These are phyloP conservation scores for Saccostrea echinata DNA, from an alignment of 1,140 invertebrate genomes.

Conservation along the genomic window DNA sequence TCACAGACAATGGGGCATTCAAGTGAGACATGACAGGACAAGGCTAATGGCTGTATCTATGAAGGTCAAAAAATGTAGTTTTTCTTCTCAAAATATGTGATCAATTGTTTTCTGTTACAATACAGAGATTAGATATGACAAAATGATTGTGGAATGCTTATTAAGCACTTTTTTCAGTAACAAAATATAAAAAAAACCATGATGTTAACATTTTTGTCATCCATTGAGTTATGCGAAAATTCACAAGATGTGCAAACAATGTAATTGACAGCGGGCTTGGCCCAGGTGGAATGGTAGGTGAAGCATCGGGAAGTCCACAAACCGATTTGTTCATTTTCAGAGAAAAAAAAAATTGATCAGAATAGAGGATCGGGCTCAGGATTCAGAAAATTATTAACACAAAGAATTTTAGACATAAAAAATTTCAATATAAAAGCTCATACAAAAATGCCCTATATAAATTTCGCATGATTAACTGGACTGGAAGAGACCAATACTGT, in stretches of 20 bases:
- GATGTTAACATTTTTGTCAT: conserved; percentile 34
- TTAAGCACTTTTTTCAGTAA: conserved; percentile 23
- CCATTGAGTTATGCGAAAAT: not conserved
- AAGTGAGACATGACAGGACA: not conserved
- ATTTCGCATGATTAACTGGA: conserved; percentile 25
- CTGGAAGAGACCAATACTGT: conserved; percentile 30
- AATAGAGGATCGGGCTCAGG: not conserved
- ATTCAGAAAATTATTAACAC: conserved; percentile 3
- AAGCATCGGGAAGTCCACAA: not conserved
- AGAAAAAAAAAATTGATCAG: not conserved
- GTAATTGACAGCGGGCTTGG: conserved; percentile 11
- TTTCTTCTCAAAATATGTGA: conserved; percentile 23
- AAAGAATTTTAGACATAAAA: not conserved
- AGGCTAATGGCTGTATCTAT: not conserved
- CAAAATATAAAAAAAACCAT: conserved; percentile 36
- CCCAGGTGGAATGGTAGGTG: conserved; percentile 27
- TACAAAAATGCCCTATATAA: conserved; percentile 37
- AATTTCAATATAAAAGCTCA: conserved; percentile 27
- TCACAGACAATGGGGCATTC: conserved; percentile 59
- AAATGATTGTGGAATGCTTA: conserved; percentile 35
- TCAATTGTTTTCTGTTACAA: conserved; percentile 19
- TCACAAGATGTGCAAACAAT: conserved; percentile 3
- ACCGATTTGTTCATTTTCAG: conserved; percentile 20
- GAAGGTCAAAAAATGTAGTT: not conserved
- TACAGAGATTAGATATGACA: conserved; percentile 32